phyloP scores from a whole-genome alignment of 2,113 vertebrate species.

The Dasyurus viverrinus region DNA sequence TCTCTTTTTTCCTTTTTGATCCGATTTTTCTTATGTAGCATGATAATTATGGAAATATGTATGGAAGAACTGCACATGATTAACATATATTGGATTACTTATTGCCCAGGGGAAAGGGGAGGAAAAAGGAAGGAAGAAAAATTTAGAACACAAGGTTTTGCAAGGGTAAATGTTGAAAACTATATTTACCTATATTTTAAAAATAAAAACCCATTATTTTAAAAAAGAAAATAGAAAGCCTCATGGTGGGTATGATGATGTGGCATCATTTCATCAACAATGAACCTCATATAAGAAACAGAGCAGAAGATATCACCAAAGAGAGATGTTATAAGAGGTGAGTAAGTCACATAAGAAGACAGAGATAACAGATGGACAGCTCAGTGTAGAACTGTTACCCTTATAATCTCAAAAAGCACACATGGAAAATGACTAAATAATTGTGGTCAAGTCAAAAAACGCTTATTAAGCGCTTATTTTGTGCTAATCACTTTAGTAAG shows the following conservation, averaged over 20 bases:
- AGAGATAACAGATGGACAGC: background rate
- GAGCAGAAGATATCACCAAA: background rate
- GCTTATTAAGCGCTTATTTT: background rate
- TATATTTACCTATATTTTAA: too few species aligned
- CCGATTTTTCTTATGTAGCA: too few species aligned
- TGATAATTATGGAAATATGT: too few species aligned
- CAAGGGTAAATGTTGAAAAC: too few species aligned
- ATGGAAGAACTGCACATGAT: too few species aligned
- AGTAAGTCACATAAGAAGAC: background rate
- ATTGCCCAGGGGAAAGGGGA: too few species aligned
- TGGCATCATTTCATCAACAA: background rate
- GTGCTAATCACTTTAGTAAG: background rate
- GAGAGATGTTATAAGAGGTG: background rate
- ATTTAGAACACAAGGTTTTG: too few species aligned
- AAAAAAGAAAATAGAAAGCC: background rate
- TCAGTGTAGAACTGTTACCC: background rate
- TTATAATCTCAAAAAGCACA: background rate
- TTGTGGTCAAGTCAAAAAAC: background rate
- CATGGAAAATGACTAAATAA: background rate
- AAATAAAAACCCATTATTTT: too few species aligned
- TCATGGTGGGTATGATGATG: background rate
- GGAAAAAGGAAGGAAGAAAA: too few species aligned
- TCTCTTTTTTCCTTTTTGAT: too few species aligned
- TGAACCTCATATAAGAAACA: background rate
- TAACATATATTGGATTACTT: too few species aligned